A percentile compares a stretch with the other conserved stretches of the same genome.
Evolutionary conservation across 2,797 vertebrate genomes (phyloP).

Genomic region (Phalloptychus januarius): DNA sequence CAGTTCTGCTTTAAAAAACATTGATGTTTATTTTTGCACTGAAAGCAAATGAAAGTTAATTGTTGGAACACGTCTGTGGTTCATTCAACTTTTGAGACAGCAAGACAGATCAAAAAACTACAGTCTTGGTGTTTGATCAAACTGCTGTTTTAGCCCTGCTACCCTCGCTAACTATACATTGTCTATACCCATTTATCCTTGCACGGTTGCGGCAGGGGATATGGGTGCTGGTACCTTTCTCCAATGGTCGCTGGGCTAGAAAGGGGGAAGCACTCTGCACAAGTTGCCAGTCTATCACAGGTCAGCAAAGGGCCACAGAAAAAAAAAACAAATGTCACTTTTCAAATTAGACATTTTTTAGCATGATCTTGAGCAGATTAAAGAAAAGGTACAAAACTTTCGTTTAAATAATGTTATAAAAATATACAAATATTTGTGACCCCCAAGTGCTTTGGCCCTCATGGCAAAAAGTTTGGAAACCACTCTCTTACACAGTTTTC

Average conservation of each 20-base stretch:
- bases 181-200: background rate
- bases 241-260: background rate
- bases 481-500: background rate
- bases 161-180: background rate
- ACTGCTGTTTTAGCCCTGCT: background rate
- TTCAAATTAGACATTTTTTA: no score
- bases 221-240: background rate
- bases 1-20: constrained; percentile 4
- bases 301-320: background rate
- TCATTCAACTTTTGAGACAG: background rate
- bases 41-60: background rate
- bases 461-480: no score
- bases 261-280: background rate
- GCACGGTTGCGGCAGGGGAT: background rate
- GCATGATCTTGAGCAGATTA: no score
- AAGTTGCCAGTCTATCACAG: background rate
- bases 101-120: background rate
- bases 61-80: background rate
- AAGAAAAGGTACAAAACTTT: no score
- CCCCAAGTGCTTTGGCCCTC: no score
- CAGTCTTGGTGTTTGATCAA: background rate
- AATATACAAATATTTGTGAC: no score
- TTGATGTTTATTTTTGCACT: background rate
- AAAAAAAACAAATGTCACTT: background rate
- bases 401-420: no score